Evolutionary conservation across 2,888 invertebrate genomes (phyloP).

Genomic region (Zelleria hepariella): DNA sequence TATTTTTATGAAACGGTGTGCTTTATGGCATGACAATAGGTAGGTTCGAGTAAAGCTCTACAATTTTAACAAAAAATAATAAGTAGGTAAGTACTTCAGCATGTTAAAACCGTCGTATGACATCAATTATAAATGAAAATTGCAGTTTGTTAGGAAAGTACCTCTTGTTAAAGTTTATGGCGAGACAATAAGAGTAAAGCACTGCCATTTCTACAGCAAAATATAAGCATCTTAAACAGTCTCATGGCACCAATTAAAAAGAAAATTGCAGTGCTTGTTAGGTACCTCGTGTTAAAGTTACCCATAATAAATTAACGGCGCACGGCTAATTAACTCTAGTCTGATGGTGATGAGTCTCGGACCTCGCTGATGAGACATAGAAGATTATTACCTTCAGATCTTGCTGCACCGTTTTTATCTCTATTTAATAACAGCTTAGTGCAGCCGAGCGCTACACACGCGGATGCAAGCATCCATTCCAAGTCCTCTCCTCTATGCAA

Average conservation of each 20-base stretch:
- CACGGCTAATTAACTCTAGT: background rate
- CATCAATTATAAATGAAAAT: too few species aligned
- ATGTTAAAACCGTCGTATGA: too few species aligned
- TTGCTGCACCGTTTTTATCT: background rate
- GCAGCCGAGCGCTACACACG: background rate
- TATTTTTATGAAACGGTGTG: too few species aligned
- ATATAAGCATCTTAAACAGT: background rate
- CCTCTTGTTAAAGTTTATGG: too few species aligned
- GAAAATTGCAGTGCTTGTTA: background rate
- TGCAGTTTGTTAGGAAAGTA: too few species aligned
- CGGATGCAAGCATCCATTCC: background rate
- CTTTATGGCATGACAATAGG: background rate
- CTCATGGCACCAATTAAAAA: background rate
- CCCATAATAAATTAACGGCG: background rate
- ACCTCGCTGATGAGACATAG: background rate
- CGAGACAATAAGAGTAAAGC: too few species aligned
- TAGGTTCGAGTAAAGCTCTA: too few species aligned
- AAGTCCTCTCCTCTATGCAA: background rate
- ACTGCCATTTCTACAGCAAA: background rate
- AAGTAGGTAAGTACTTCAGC: too few species aligned
- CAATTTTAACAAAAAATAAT: too few species aligned
- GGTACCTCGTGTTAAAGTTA: background rate
- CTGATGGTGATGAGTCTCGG: background rate
- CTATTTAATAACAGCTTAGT: background rate
- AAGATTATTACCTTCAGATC: background rate